Base-by-base conservation (phyloP, 2,113 vertebrate species). In the Tachysurus fulvidraco region DNA sequence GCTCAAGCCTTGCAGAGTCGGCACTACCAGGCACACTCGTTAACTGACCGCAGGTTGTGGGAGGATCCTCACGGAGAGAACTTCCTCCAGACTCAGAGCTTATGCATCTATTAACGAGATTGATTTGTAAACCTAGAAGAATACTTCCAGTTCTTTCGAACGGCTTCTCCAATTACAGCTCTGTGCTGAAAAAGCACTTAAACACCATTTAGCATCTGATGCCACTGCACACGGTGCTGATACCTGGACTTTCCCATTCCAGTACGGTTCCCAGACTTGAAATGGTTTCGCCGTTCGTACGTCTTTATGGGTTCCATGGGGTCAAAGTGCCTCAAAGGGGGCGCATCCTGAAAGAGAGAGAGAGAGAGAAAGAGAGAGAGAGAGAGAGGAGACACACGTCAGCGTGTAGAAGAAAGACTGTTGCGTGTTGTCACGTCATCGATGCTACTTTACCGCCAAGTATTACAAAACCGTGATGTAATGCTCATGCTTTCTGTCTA, bases 181-280 rank as follows among this genome's bases (percentile, higher is more conserved):
- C 59, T 21, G 21, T 25, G 10, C 74, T 52, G 50, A 78, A 14
- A 79, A 46, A 28, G 21, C 50, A 21, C n/a, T 12, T 8, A 46
- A 67, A 21, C 17, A 23, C 2, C 50, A 57, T 50, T 50, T 50
- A 50, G 21, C 16, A 28, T 65, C 28, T 44, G 60, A 65, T n/a
- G 16, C 8, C 17, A 23, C 6, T 59, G 50, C 44, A 52, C 6
- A 46, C 5, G 73, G 4, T 21, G 8, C 28, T 13, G 46, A 41
- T 92, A 98, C 97, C 96, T 95, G 91, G 95, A 90, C 90, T 96
- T 98, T 91, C 90, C 95, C 88, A 95, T 94, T 88, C 91, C 95
- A 91, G 96, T 93, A 95, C 95, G 96, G 95, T 94, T 96, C 91
- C 96, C 92, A 46, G 96, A 87, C 90, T 94, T 88, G 90, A 90